Evolutionary conservation across 1,140 invertebrate genomes (phyloP), one percentile per base, ranked within the genome.

Genomic region (Bombus sibiricus): DNA sequence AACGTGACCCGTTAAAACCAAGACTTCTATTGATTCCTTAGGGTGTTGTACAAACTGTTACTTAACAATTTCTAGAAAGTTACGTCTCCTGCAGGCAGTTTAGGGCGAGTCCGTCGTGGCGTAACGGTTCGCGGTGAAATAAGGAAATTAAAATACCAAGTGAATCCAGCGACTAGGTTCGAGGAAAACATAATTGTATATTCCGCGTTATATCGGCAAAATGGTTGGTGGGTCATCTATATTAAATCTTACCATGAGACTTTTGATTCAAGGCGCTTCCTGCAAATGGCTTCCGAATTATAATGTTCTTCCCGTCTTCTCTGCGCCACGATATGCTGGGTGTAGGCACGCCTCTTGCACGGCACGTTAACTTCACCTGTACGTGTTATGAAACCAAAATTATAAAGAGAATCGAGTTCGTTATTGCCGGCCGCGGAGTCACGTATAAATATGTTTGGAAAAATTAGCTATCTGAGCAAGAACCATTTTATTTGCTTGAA

Each of bases 321-420:
- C 98, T 95, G 75, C 97, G 96, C 98, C 98, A 99, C 82, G 97
- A 97, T 71, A 99, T 97, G 90, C 97, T 97, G 1, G 98, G 98
- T 68, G 95, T 94, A 0, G 98, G 98, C 93, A 97, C 97, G 3
- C 98, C 98, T 83, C 96, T 96, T 9, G 98, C 98, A 85, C 96
- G 95, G 94, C 97, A 97, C 76, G 94, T 95, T 81, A 97, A 92
- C 85, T 96, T 96, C 76, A 95, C 94, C 94, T 95, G 91, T 90
- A 91, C 90, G 90, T 90, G 90, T 88, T 90, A 90, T 80, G 90
- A 91, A 91, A 91, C 77, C 89, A 78, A 86, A 90, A 90, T 91
- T 91, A 90, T 90, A 88, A 90, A 90, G 86, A 83, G 88, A 90
- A 90, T 87, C 86, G 89, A 88, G 78, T 88, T 90, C 82, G 88